Conservation (phyloP, 2,888 invertebrate genomes). For the Omphaloscelis lunosa region DNA sequence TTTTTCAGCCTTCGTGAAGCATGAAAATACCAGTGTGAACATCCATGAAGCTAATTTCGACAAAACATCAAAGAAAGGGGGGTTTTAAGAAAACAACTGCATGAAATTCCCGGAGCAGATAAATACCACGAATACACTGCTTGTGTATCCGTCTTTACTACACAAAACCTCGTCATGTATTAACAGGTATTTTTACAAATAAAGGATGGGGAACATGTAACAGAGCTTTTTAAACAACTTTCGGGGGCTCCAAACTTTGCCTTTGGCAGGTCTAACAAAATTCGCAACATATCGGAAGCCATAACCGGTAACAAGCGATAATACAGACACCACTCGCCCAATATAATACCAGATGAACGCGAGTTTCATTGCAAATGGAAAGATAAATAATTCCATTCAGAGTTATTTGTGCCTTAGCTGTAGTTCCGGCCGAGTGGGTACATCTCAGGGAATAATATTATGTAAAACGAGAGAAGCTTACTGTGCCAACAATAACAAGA, state of each 20-base stretch:
- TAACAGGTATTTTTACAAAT: conserved; percentile 53
- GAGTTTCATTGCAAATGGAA: conserved; percentile 70
- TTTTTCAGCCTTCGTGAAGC: conserved; percentile 50
- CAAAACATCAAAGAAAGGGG: conserved; percentile 62
- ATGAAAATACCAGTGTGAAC: conserved; percentile 54
- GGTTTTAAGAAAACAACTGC: conserved; percentile 45
- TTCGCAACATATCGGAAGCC: conserved; percentile 67
- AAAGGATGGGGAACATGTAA: conserved; percentile 10
- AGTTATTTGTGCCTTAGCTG: conserved; percentile 70
- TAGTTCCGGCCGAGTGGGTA: conserved; percentile 60
- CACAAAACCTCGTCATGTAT: conserved; percentile 59
- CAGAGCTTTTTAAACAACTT: conserved; percentile 69
- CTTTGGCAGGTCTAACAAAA: conserved; percentile 73
- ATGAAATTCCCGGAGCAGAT: conserved; percentile 46
- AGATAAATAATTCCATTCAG: conserved; percentile 76
- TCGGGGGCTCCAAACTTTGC: conserved; percentile 59
- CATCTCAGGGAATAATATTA: conserved; percentile 67
- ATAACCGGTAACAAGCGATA: conserved; percentile 66
- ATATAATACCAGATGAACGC: conserved; percentile 71
- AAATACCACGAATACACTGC: conserved; percentile 25
- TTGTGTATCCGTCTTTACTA: conserved; percentile 53
- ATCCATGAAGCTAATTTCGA: conserved; percentile 50
- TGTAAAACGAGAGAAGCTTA: conserved; percentile 68
- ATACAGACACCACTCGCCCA: conserved; percentile 66
- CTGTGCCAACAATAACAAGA: conserved; percentile 70